Base-by-base conservation (phyloP, 2,797 vertebrate species). In the Pantherophis alleghaniensis region DNA sequence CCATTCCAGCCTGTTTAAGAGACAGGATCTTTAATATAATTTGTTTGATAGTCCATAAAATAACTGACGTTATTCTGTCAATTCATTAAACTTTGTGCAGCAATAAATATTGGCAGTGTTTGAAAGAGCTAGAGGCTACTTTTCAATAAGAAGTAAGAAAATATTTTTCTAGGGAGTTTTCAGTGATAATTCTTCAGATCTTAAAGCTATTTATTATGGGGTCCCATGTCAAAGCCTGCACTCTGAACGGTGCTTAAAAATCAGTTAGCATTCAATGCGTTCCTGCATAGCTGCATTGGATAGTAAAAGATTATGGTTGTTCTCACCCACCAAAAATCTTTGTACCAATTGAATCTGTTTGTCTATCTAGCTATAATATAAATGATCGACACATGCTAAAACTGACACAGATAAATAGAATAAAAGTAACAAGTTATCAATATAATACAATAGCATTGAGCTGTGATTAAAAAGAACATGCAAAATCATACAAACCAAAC, bases 121-220 rank as follows among this genome's bases (percentile, higher is more conserved):
- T 92, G 55, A 74, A 74, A 55, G 86, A 60, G 13, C 63, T 26
- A 53, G 69, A 59, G 57, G 28, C 16, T 79, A 10, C 5, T 0
- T 0, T 37, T 91, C 18, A 92, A 87, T 56, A 47, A 63, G 24
- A 56, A 93, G 14, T 56, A 42, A 55, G 51, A 2, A 13, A 94
- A 94, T 94, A 91, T 92, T 86, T 60, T 87, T 9, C 59, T 14
- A 26, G 2, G 55, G 94, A 5, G 90, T n/a, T 56, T 74, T 83
- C 92, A 90, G 79, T 60, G 91, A 1, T 87, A 24, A 12, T 22
- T 92, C 51, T 66, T 6, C 6, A 53, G 88, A 9, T 11, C 7
- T 55, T 56, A 56, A n/a, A 16, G 87, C 16, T 93, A 74, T 42
- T 60, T 91, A 26, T 60, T 66, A 20, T 6, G 5, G 42, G 18